Evolutionary conservation across 1,140 invertebrate genomes (phyloP).

Genomic region (Pseudomyrmex flavicornis): DNA sequence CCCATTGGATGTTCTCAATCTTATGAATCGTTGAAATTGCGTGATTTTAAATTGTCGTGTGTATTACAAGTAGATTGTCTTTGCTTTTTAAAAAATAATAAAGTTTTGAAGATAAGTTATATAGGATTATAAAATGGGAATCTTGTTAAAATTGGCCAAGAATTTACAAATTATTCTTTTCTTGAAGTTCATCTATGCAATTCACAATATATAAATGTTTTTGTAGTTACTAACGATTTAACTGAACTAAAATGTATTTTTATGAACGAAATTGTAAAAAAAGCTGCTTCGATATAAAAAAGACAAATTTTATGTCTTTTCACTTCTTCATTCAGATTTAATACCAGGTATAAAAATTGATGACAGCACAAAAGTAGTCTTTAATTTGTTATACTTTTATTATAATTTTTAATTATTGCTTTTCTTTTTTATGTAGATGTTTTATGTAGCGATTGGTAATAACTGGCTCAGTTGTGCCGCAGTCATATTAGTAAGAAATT

Average conservation of each 20-base stretch:
- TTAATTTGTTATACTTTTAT: not conserved
- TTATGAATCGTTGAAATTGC: no score
- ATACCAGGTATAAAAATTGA: slow-evolving; percentile 8
- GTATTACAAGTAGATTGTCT: not conserved
- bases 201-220: slow-evolving; percentile 21
- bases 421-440: not conserved
- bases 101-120: not conserved
- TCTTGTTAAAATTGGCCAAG: slow-evolving; percentile 19
- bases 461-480: not conserved
- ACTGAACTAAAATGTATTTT: slow-evolving; percentile 17
- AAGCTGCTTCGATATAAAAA: slow-evolving; percentile 7
- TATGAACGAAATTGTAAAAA: slow-evolving; percentile 11
- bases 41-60: no score
- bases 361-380: not conserved
- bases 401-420: not conserved
- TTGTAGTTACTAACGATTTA: not conserved
- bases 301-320: slow-evolving; percentile 15
- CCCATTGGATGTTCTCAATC: no score
- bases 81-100: slow-evolving; percentile 30
- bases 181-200: slow-evolving; percentile 23
- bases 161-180: slow-evolving; percentile 29
- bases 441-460: not conserved
- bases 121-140: slow-evolving; percentile 8
- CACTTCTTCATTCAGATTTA: slow-evolving; percentile 12
- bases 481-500: not conserved